Evolutionary conservation across 2,113 vertebrate genomes (phyloP).

Genomic region (Oryctolagus cuniculus): mOryCun1.1 NC_091445.1:80244001-80244500

Average conservation of each 20-base stretch:
- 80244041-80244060: not conserved
- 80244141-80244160: not conserved
- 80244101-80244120: not conserved
- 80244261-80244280: not conserved
- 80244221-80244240: not conserved
- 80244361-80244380: too few relatives aligned
- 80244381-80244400: not conserved
- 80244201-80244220: not conserved
- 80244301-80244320: not conserved
- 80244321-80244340: not conserved
- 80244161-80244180: not conserved
- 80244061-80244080: not conserved
- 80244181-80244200: not conserved
- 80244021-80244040: slow-evolving; percentile 36
- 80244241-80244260: slow-evolving; percentile 1
- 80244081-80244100: not conserved
- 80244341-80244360: not conserved
- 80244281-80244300: not conserved
- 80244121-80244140: too few relatives aligned
- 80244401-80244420: not conserved
- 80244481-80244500: not conserved
- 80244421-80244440: not conserved
- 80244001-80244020: not conserved
- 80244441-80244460: not conserved
- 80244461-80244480: not conserved